Evolutionary conservation across 2,888 invertebrate species (phyloP), one percentile per base, ranked within the genome.

Genomic region (Patella pellucida): DNA sequence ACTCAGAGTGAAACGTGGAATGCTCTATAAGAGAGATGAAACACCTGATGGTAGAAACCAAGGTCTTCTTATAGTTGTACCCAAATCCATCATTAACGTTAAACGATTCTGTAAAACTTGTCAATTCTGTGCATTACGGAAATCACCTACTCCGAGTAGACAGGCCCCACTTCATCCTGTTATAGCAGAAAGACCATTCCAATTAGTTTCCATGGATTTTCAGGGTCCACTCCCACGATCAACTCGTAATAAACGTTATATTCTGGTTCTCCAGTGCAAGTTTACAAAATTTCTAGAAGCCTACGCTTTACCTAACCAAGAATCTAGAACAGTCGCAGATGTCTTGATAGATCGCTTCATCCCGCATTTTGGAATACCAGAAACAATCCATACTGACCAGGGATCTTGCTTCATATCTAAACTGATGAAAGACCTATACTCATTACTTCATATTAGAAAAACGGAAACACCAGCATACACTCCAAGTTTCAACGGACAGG

Each of bases 321-420:
- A 62, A 15, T n/a, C 62, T 62, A 23, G 11, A 62, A 62, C 62
- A 7, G 62, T 62, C 1, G 62, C 62, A 23, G 62, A 62, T 12
- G 23, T 62, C 12, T 19, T 62, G 23, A 62, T 62, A 7, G 62
- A 62, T 62, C 12, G 62, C 9, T 62, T 62, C 19, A 62, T 62
- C 16, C 62, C 62, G 12, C 62, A 62, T 62, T 62, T 62, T 62
- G 62, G 62, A 23, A 62, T 62, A 19, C 23, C 62, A 62, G 62
- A 62, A 62, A 62, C 23, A 62, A 23, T 62, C 14, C 62, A 62
- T 62, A 62, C 62, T 12, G 62, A 62, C 23, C 62, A 62, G 23
- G 62, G 62, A 19, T n/a, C 62, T 12, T 62, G 19, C 12, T 62
- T 62, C 62, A 62, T 62, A 11, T 62, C 19, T 62, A 62, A 62